A percentile compares a stretch with the other conserved stretches of the same genome.
Evolutionary conservation across 2,888 invertebrate species (phyloP).

Genomic region (Arctia plantaginis): DNA sequence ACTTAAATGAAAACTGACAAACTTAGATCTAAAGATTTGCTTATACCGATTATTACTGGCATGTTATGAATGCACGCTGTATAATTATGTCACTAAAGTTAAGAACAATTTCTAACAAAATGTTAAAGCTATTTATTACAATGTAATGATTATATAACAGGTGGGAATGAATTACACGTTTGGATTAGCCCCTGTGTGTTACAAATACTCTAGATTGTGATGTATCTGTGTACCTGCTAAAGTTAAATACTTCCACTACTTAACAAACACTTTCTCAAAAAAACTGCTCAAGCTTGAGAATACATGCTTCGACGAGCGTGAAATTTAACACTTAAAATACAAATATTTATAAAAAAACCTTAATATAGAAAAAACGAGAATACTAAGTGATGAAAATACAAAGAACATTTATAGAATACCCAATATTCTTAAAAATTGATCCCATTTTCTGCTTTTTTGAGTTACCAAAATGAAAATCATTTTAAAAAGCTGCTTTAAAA

Average conservation of each 20-base stretch:
- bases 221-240: not conserved
- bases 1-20: not conserved
- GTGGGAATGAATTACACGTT: constrained; percentile 28
- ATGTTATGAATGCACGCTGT: not conserved
- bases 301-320: not conserved
- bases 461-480: too few relatives aligned
- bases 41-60: not conserved
- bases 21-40: not conserved
- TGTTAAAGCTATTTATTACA: constrained; percentile 43
- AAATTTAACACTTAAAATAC: not conserved
- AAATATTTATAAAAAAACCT: too few relatives aligned
- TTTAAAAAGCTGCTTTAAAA: too few relatives aligned
- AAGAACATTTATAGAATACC: too few relatives aligned
- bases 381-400: not conserved
- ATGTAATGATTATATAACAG: constrained; percentile 38
- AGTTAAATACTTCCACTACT: not conserved
- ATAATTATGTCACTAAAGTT: constrained; percentile 5
- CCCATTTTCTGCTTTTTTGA: too few relatives aligned
- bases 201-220: constrained; percentile 1
- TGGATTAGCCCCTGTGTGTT: constrained; percentile 16
- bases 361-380: too few relatives aligned
- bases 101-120: constrained; percentile 10
- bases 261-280: too few relatives aligned
- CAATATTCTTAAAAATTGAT: too few relatives aligned
- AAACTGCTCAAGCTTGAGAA: not conserved